Evolutionary conservation across 2,888 invertebrate species (phyloP).

Genomic region (Mimas tiliae): DNA sequence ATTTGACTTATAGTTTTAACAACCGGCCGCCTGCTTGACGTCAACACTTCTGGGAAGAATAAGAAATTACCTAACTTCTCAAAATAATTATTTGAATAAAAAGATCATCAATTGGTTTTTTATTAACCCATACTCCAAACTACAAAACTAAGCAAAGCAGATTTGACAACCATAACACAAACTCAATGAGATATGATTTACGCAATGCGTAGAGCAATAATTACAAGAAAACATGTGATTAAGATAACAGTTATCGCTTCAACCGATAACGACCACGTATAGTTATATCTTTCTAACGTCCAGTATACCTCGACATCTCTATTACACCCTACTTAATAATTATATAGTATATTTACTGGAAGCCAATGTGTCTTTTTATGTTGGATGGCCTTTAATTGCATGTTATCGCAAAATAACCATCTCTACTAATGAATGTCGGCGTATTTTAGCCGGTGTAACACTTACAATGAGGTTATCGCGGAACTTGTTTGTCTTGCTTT

Average conservation of each 20-base stretch:
- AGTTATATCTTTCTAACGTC: slow-evolving; percentile 41
- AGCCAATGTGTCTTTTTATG: neutral
- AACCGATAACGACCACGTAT: slow-evolving; percentile 50
- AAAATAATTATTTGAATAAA: too few relatives aligned
- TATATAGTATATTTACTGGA: neutral
- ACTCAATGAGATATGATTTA: slow-evolving; percentile 37
- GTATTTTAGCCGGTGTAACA: slow-evolving; percentile 42
- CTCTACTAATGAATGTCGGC: slow-evolving; percentile 37
- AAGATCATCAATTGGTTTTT: neutral
- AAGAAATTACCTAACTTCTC: too few relatives aligned
- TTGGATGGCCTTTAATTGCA: slow-evolving; percentile 10
- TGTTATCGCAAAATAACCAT: slow-evolving; percentile 37
- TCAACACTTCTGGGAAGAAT: too few relatives aligned
- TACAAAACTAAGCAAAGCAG: neutral
- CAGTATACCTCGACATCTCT: slow-evolving; percentile 13
- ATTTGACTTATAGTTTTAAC: too few relatives aligned
- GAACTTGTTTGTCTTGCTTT: slow-evolving; percentile 52
- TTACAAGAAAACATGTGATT: slow-evolving; percentile 67
- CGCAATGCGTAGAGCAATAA: slow-evolving; percentile 50
- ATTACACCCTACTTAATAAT: neutral
- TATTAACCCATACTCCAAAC: neutral
- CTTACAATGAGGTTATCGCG: slow-evolving; percentile 64
- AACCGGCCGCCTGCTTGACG: too few relatives aligned
- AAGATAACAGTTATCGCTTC: slow-evolving; percentile 60
- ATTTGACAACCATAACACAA: slow-evolving; percentile 14